A percentile compares a stretch with the other conserved stretches of the same genome.
phyloP scores from a whole-genome alignment of 2,797 vertebrate genomes.

The Cyclopterus lumpus region DNA sequence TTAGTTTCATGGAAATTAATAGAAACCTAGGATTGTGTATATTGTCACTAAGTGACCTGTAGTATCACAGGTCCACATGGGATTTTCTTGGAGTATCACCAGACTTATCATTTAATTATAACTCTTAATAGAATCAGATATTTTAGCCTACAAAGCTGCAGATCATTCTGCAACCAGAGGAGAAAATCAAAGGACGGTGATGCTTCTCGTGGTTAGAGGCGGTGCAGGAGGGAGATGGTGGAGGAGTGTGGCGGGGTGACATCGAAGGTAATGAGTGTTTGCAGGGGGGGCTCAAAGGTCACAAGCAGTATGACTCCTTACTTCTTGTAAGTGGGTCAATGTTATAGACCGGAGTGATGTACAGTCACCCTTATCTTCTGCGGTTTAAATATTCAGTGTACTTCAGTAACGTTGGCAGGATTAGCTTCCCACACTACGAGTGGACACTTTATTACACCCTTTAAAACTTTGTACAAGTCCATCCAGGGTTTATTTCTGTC shows the following conservation, averaged over 20 bases:
- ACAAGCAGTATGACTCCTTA: neutral
- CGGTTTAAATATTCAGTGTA: neutral
- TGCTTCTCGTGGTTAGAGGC: neutral
- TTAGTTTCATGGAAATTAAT: neutral
- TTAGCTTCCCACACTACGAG: neutral
- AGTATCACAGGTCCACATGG: too few relatives aligned
- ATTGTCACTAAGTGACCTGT: neutral
- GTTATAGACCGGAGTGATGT: conserved; percentile 9
- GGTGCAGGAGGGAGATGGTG: neutral
- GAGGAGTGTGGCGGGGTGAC: neutral
- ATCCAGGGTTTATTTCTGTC: neutral
- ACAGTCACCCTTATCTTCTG: neutral
- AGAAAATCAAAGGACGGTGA: neutral
- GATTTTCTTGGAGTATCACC: neutral
- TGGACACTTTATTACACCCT: neutral
- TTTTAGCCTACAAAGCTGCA: neutral
- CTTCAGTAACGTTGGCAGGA: neutral
- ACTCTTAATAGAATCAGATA: neutral
- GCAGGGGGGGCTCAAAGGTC: conserved; percentile 9
- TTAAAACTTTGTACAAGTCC: neutral
- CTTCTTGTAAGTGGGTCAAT: conserved; percentile 21
- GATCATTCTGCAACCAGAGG: neutral
- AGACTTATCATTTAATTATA: neutral
- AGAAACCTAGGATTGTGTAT: neutral
- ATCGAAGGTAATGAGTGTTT: neutral